Percentiles rank a stretch among this genome's conserved stretches.
Conservation (phyloP, 2,113 vertebrate genomes). For the Marmota flaviventris region DNA sequence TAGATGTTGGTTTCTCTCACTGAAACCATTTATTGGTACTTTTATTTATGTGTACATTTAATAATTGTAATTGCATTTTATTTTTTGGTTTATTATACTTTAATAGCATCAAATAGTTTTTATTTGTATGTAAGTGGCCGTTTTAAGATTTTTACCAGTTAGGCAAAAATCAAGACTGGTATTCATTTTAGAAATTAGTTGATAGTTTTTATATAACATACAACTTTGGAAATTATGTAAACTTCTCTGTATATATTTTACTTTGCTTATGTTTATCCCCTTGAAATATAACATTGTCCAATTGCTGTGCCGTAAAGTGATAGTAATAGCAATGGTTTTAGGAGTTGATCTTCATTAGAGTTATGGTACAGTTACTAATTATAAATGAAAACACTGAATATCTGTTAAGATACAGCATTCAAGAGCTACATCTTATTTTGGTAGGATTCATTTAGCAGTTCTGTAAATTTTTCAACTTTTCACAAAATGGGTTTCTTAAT, state of each 20-base stretch:
- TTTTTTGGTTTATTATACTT: background rate
- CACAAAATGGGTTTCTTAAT: constrained; percentile 39
- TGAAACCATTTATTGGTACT: background rate
- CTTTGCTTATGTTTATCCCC: too few relatives aligned
- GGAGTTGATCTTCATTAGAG: constrained; percentile 9
- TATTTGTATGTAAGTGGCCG: background rate
- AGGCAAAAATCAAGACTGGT: background rate
- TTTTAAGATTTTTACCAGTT: background rate
- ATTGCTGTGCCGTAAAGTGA: background rate
- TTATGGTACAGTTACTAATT: background rate
- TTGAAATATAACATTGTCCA: background rate
- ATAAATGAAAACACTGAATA: background rate
- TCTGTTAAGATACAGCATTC: background rate
- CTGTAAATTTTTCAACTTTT: constrained; percentile 57
- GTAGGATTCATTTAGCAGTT: constrained; percentile 11
- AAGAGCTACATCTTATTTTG: background rate
- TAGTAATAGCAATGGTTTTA: background rate
- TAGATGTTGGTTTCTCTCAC: background rate
- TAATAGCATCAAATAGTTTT: background rate
- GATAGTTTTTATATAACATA: background rate
- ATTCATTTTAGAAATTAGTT: background rate
- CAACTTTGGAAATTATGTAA: constrained; percentile 30
- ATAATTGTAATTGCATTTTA: constrained; percentile 19
- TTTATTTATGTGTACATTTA: background rate
- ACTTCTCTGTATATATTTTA: background rate